Evolutionary conservation across 2,113 vertebrate genomes (phyloP), one percentile per base, ranked within the genome.

Genomic region (Canis aureus): DNA sequence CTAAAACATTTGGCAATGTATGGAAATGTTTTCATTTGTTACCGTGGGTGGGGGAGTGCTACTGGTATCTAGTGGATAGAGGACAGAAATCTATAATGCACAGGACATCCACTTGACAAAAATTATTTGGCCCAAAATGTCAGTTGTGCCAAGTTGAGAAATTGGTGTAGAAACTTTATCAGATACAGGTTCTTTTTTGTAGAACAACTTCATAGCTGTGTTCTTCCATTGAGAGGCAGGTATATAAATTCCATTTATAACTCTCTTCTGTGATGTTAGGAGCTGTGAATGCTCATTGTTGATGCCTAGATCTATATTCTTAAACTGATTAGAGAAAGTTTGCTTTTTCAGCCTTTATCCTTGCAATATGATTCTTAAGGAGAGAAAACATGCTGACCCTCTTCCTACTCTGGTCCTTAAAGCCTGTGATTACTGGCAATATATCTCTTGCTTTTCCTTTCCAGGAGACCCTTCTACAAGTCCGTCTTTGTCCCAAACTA

Each of bases 381-480:
- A 13, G 32, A 92, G 20, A 94, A 38, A 82, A 43, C 55, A 22
- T 69, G 27, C 66, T 60, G 3, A 80, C 79, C 15, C 8, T 66
- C 57, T 89, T 82, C 62, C 64, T 94, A 2, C 43, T 67, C 23
- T 93, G 35, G 55, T 74, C 57, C 32, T 86, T 81, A 38, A 0
- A 89, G 23, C 66, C 51, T 96, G 27, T 97, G 76, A 94, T 49
- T 53, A 38, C 32, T 81, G 76, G 62, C 27, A 91, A 53, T 23
- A 35, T 29, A 35, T 67, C 8, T 97, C 87, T 95, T 27, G 25
- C 19, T 86, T 98, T 98, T 93, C 69, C 96, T 81, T 98, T 97
- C 55, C 82, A 99, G 98, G 98, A 96, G 98, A 99, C 78, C 97
- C 98, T 90, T 98, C 98, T 83, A 86, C 98, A 97, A 98, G 98